Evolutionary conservation across 2,888 invertebrate genomes (phyloP), one percentile per base, ranked within the genome.

Genomic region (Dorcus hopei): DNA sequence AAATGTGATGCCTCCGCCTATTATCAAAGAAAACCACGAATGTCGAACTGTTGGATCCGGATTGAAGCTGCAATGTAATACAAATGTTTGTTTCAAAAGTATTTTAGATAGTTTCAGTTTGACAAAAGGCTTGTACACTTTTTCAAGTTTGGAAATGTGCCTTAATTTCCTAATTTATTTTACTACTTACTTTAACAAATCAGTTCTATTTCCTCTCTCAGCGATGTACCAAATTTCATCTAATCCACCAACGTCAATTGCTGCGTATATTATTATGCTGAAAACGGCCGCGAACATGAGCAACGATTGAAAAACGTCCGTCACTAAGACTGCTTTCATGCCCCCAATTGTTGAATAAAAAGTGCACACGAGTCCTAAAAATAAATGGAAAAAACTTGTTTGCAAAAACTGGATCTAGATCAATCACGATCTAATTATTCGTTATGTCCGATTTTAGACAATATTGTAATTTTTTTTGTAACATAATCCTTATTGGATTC

Each of bases 301-400:
- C 2, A 89, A 60, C 0, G 93, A 91, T 76, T 92, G 91, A 65
- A 94, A 88, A 1, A 95, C 85, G 72, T 95, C 95, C 0, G 94
- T 94, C 66, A 93, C 85, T 49, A 95, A 78, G 0, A 95, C 94
- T 3, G 95, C 94, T 75, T 95, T 95, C 87, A 95, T 93, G 41
- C 95, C 95, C 14, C 95, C 95, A 64, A 94, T 81, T 0, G 91
- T 88, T 0, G 93, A 92, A 71, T 94, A 94, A 74, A 94, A 90
- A 0, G 93, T 91, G 72, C 93, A 94, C 3, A 88, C 91, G 47
- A 90, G 72, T 1, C 88, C 83, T 73, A 72, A 57, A 51, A 49
- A 57, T 47, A 49, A 61, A 55, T 40, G 38, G 3, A 9, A 41
- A 33, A 49, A 41, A 19, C 3, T n/a, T n/a, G 58, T 52, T 51